Evolutionary conservation across 2,797 vertebrate genomes (phyloP).

Genomic region (Darevskia nairensis): DNA sequence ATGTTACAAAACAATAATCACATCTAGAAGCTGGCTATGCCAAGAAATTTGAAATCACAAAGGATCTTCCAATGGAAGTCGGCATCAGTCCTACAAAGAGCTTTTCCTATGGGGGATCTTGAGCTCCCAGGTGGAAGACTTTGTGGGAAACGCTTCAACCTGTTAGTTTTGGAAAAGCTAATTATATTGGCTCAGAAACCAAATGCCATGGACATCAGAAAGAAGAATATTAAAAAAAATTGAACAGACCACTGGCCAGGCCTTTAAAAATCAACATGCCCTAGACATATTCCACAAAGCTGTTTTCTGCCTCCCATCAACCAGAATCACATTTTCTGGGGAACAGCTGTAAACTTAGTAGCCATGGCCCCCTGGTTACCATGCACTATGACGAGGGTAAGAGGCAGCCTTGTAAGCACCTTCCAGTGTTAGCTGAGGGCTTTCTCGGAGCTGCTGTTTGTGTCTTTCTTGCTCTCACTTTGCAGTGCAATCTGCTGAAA

Average conservation of each 20-base stretch:
- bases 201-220: not conserved
- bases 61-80: not conserved
- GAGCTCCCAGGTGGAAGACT: fast-evolving
- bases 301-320: not conserved
- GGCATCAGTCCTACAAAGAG: fast-evolving
- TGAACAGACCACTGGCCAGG: not conserved
- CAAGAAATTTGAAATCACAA: fast-evolving
- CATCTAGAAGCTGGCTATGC: fast-evolving
- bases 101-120: not conserved
- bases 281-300: not conserved
- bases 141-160: not conserved
- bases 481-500: not conserved
- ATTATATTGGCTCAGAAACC: no score
- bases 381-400: not conserved
- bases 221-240: not conserved
- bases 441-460: not conserved
- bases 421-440: not conserved
- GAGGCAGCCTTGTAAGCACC: not conserved
- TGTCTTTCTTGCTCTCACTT: not conserved
- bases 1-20: not conserved
- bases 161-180: not conserved
- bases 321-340: not conserved
- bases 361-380: not conserved
- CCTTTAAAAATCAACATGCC: no score
- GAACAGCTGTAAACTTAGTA: not conserved